phyloP scores from a whole-genome alignment of 2,888 invertebrate species.

The Ornithoptera priamus region DNA sequence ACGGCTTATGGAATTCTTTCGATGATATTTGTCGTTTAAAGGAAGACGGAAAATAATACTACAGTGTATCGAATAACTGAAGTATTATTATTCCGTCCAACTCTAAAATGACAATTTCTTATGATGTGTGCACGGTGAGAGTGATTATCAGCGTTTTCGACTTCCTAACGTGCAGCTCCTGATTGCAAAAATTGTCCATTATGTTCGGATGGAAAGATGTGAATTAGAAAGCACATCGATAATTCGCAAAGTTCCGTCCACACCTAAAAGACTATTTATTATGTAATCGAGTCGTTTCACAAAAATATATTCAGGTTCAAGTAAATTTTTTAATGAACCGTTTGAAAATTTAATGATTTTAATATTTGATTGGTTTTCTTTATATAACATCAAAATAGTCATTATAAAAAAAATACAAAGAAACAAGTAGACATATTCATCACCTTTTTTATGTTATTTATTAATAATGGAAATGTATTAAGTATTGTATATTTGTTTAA shows the following conservation, averaged over 20 bases:
- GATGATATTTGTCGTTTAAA: not conserved
- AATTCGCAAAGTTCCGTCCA: not conserved
- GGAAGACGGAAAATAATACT: not conserved
- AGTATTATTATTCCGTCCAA: not conserved
- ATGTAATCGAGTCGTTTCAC: not conserved
- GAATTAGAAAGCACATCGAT: not conserved
- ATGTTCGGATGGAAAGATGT: not conserved
- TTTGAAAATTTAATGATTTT: not conserved
- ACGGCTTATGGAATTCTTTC: not conserved
- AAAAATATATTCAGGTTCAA: not conserved
- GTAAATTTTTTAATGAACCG: not conserved
- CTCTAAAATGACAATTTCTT: not conserved
- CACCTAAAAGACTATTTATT: not conserved
- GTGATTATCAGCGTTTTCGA: not conserved
- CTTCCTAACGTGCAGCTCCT: not conserved
- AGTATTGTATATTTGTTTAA: not conserved
- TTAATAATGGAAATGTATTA: not conserved
- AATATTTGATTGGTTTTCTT: not conserved
- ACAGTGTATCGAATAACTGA: not conserved
- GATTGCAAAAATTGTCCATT: not conserved
- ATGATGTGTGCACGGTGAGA: slow-evolving; percentile 1
- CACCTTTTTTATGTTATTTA: no score
- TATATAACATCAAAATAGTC: no score
- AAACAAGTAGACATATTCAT: no score
- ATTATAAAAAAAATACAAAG: no score